phyloP scores from a whole-genome alignment of 2,113 vertebrate species.

The Ifrita kowaldi region DNA sequence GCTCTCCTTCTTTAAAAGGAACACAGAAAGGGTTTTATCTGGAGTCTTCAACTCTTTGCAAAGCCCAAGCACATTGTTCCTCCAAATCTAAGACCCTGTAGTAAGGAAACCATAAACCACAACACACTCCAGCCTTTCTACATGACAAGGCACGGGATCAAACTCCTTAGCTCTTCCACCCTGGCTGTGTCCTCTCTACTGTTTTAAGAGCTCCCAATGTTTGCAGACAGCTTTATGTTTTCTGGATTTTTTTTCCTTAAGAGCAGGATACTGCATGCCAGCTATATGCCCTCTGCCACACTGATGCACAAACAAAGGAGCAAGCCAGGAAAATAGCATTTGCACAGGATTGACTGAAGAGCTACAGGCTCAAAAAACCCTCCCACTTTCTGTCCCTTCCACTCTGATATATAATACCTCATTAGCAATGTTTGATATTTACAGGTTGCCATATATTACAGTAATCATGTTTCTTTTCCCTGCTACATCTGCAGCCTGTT shows the following conservation, averaged over 20 bases:
- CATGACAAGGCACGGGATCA: neutral
- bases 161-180: neutral
- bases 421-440: neutral
- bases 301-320: neutral
- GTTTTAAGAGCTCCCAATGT: neutral
- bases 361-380: neutral
- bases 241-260: neutral
- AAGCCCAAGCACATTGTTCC: neutral
- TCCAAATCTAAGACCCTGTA: neutral
- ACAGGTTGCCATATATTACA: conserved; percentile 9
- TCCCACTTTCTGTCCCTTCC: neutral
- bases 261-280: neutral
- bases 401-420: neutral
- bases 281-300: neutral
- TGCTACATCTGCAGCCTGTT: conserved; percentile 10
- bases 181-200: neutral
- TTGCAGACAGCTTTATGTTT: neutral
- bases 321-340: neutral
- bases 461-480: neutral
- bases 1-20: neutral
- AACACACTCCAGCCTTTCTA: neutral
- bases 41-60: neutral
- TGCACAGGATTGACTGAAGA: neutral
- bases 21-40: neutral
- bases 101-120: neutral